Percentiles rank a stretch among this genome's conserved stretches.
Evolutionary conservation across 2,113 vertebrate genomes (phyloP).

Genomic region (Okapia johnstoni): DNA sequence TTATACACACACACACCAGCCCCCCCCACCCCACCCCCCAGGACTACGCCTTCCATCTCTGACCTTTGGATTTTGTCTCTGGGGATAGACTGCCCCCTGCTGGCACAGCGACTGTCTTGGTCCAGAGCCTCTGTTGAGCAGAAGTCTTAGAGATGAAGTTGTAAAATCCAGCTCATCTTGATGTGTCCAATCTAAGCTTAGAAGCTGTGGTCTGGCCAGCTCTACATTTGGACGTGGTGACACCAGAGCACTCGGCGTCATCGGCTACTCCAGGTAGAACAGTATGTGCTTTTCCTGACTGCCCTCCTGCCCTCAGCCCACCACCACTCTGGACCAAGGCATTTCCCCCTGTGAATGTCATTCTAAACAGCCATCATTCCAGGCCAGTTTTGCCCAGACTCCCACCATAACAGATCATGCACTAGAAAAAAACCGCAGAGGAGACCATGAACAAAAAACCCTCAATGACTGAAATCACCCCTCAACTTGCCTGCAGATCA

Average conservation of each 20-base stretch:
- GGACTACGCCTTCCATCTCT: fast-evolving
- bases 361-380: background rate
- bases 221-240: background rate
- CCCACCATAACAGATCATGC: background rate
- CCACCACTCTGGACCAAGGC: background rate
- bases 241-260: background rate
- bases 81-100: slow-evolving; percentile 64
- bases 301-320: background rate
- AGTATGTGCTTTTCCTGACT: background rate
- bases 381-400: background rate
- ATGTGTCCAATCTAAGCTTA: background rate
- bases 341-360: background rate
- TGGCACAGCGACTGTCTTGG: background rate
- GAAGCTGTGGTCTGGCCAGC: background rate
- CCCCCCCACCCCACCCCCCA: fast-evolving
- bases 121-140: background rate
- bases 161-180: background rate
- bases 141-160: background rate
- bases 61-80: slow-evolving; percentile 10
- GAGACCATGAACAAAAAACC: background rate
- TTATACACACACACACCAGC: fast-evolving
- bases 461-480: background rate
- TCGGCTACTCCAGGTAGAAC: background rate
- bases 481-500: no score
- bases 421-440: background rate